Conservation (phyloP, 2,797 vertebrate species). For the Enteromius paludinosus region DNA sequence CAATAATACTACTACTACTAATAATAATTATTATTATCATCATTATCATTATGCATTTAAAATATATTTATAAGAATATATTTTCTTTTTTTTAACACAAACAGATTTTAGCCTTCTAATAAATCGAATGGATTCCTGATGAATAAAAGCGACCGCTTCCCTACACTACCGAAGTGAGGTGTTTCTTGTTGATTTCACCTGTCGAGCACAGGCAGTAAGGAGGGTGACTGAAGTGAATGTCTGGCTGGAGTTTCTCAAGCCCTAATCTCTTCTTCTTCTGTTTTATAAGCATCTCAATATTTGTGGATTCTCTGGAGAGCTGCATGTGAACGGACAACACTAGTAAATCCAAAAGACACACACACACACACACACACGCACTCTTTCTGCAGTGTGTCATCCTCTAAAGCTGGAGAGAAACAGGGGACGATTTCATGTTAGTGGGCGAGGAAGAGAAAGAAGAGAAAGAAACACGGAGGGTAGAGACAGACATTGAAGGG, state of each 20-base stretch:
- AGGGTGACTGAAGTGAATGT: background rate
- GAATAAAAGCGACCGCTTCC: background rate
- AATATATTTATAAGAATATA: background rate
- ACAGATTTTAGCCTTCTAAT: background rate
- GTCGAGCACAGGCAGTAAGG: background rate
- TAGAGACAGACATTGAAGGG: conserved; percentile 49
- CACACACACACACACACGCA: background rate
- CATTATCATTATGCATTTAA: background rate
- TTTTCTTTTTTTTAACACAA: background rate
- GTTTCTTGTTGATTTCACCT: background rate
- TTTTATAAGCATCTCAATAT: conserved; percentile 28
- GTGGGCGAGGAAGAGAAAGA: conserved; percentile 65
- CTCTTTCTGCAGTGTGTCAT: conserved; percentile 18
- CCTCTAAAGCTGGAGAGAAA: conserved; percentile 24
- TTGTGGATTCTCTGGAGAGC: conserved; percentile 36
- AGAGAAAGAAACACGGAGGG: conserved; percentile 48
- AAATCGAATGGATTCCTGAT: background rate
- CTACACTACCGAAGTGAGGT: background rate
- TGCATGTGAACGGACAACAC: conserved; percentile 18
- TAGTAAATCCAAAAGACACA: background rate
- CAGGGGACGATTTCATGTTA: conserved; percentile 65
- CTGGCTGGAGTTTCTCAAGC: conserved; percentile 2
- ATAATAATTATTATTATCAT: background rate
- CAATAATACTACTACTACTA: no score
- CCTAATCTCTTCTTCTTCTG: conserved; percentile 29